Base-by-base conservation (phyloP, 2,888 invertebrate species). In the Eustalomyia histrio region DNA sequence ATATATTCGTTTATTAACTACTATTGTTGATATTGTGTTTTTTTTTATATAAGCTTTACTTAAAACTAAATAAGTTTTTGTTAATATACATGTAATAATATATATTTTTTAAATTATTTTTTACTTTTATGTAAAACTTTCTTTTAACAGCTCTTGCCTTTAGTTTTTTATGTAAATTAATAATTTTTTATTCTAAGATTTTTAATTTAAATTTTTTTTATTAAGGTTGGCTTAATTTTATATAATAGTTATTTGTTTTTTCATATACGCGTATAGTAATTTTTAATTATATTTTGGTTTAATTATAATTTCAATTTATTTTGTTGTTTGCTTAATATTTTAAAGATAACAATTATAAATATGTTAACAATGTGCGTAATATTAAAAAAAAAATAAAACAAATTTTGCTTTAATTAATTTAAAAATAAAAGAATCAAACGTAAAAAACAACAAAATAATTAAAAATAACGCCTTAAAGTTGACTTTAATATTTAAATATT, bases 261-360 rank as follows among this genome's bases (percentile, higher is more conserved):
- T 17, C 53, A 67, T 43, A 50, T 58, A 57, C 53, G 29, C 53
- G 17, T 64, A 55, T 74, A 64, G 39, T 61, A 55, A 55, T 71
- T 67, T 87, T 86, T 85, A 85, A 85, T 85, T 87, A 84, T 86
- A 86, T 86, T 86, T 85, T 86, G 85, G 83, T 86, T 86, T 84
- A 87, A 84, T 71, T 72, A 78, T 67, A 50, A 67, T 79, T 73
- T 79, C 55, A 79, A 61, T 61, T 73, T 55, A 73, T 72, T 55
- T 29, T 65, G 64, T 67, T 73, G 64, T 67, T 73, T 71, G 6
- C 43, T 43, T 29, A 6, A 3, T 43, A 1, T 29, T 58, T 68
- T 47, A 72, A 78, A 69, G 50, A 82, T 82, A 83, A 83, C 83
- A 83, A 82, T 79, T 82, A 80, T 82, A 80, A 82, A 73, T 79